These are phyloP conservation scores for Ormyrus rosae DNA, from an alignment of 2,888 invertebrate genomes.

Conservation along the genomic window DNA sequence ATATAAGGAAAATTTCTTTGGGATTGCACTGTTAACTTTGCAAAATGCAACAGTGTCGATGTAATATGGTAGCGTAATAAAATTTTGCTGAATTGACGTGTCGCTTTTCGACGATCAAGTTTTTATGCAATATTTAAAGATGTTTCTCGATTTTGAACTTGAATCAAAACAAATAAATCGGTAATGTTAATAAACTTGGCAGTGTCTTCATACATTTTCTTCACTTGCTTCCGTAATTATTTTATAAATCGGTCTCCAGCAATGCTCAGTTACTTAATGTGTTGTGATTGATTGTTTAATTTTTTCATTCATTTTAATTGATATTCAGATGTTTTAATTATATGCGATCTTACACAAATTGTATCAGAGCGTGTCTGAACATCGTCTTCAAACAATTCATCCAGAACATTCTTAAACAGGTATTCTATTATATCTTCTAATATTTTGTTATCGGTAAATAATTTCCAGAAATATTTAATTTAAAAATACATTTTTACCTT, in stretches of 20 bases:
- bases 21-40: not conserved
- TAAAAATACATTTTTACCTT: no score
- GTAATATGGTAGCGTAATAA: not conserved
- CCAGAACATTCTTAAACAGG: not conserved
- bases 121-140: slow-evolving; percentile 36
- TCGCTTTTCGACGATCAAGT: slow-evolving; percentile 39
- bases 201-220: not conserved
- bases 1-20: not conserved
- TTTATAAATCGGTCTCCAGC: not conserved
- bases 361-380: not conserved
- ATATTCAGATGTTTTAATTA: not conserved
- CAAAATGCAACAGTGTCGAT: not conserved
- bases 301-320: not conserved
- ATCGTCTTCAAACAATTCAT: not conserved
- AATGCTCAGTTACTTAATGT: no score
- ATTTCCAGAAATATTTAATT: no score
- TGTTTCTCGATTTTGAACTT: slow-evolving; percentile 4
- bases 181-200: slow-evolving; percentile 9
- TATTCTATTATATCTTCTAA: no score
- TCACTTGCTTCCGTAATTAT: not conserved
- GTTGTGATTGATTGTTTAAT: no score
- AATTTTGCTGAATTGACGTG: slow-evolving; percentile 55
- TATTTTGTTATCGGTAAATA: no score
- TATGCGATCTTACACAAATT: no score
- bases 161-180: slow-evolving; percentile 18